Base-by-base conservation (phyloP, 1,140 invertebrate species). In the Belonocnema kinseyi region DNA sequence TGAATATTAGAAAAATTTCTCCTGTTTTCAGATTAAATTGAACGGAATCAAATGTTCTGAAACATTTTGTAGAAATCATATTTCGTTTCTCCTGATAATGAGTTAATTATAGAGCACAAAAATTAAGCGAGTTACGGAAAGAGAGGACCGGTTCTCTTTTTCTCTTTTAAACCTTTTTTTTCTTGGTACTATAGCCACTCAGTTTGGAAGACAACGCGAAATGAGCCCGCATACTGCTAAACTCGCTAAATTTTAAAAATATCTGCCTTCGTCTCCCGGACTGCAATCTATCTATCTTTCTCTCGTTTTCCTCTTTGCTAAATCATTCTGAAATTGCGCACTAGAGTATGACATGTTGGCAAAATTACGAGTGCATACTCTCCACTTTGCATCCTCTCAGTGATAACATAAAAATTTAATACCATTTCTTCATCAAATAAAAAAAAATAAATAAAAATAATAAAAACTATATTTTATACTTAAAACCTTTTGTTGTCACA, bases 271-370 rank as follows among this genome's bases (percentile, higher is more conserved):
- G 21, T 33, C 58, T 61, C 58, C 26, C 21, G 58, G 58, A 61
- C 21, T 61, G 5, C 12, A 40, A 61, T 61, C 40, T 46, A 46
- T 46, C 40, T 33, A 58, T 58, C 8, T 58, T 26, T 8, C 56
- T 58, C 53, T 17, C 53, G 53, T 56, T 21, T 58, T 58, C 13
- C 26, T 66, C 21, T 53, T 26, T 19, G 33, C 61, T 72, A 54
- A 33, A 72, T 14, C 52, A 72, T 73, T 54, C 17, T 33, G 51
- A 79, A 75, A 75, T 79, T 73, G 19, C 26, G 21, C 58, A 61
- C 19, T 6, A 61, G 58, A 61, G 58, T 26, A 26, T 33, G 58
- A 40, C 21, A 26, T 61, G 13, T 33, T 61, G 58, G 19, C 19
- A 61, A 61, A n/a, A 61, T 19, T 33, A 21, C 21, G 21, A 26